Base-by-base conservation (phyloP, 2,113 vertebrate genomes). In the Colistium nudipinnis region DNA sequence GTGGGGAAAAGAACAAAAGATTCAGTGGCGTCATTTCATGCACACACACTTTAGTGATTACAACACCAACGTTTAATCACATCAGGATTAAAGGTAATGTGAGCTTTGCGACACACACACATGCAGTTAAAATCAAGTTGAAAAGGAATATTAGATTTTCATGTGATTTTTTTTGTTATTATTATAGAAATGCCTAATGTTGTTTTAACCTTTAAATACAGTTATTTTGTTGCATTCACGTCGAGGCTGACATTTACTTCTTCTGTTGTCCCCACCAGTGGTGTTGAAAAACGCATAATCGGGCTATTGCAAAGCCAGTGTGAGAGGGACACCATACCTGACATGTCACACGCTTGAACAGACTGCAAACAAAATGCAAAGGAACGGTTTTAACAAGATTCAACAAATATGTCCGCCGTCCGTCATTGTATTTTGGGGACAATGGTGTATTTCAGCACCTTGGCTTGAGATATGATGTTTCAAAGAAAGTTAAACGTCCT, bases 371-470 rank as follows among this genome's bases (percentile, higher is more conserved):
- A 20, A 10, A 17, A 16, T 19, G 31, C n/a, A 31, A n/a, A 55
- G 68, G 63, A 65, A 57, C 33, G 64, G n/a, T 52, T 48, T 66
- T 38, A 2, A 31, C 5, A 39, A 53, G 3, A 19, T 12, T 2
- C 22, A 9, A 62, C 36, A 19, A 7, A 62, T 3, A 3, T 14
- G 13, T 47, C 43, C 28, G n/a, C 3, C 10, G 31, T n/a, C 3
- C 10, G 31, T n/a, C 70, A 41, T 10, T 63, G 33, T 9, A 33
- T 62, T 45, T 36, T 14, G 33, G 1, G 11, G 3, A 60, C 51
- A 48, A 25, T 62, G 35, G 9, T 38, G 24, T 17, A 20, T 66
- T 51, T 63, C 36, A 35, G 10, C 54, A 73, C 28, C 2, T 59
- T 38, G 22, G 17, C 12, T 4, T 6, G 0, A 24, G 12, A 17